Evolutionary conservation across 2,888 invertebrate genomes (phyloP).

Genomic region (Polydrusus cervinus): DNA sequence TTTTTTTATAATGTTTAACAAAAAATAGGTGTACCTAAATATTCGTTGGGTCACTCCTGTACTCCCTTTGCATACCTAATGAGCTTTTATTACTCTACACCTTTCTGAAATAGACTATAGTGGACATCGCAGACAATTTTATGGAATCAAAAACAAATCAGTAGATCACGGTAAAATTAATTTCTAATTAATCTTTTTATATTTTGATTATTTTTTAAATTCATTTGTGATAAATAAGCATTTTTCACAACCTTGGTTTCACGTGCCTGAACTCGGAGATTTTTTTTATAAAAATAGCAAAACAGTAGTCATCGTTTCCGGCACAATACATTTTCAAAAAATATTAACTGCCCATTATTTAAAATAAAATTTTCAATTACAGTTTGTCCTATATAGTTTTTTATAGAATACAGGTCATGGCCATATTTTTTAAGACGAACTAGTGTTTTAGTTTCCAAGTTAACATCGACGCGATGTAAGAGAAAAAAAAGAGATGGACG

Average conservation of each 20-base stretch:
- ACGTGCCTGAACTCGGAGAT: neutral
- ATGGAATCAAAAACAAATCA: too few relatives aligned
- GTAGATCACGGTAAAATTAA: too few relatives aligned
- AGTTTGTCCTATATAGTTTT: slow-evolving; percentile 20
- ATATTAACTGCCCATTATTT: slow-evolving; percentile 17
- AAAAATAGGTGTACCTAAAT: too few relatives aligned
- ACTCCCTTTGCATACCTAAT: too few relatives aligned
- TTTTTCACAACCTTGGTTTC: slow-evolving; percentile 12
- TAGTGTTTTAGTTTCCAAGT: neutral
- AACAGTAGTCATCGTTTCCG: slow-evolving; percentile 33
- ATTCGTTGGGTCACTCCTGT: too few relatives aligned
- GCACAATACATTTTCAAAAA: slow-evolving; percentile 23
- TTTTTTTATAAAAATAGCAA: slow-evolving; percentile 34
- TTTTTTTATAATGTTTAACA: too few relatives aligned
- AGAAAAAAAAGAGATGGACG: too few relatives aligned
- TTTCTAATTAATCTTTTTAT: neutral
- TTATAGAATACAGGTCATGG: slow-evolving; percentile 8
- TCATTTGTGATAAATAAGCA: neutral
- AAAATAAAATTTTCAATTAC: slow-evolving; percentile 17
- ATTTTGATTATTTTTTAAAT: neutral
- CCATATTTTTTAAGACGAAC: neutral
- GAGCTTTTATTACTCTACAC: too few relatives aligned
- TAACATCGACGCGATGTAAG: neutral
- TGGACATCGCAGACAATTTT: too few relatives aligned
- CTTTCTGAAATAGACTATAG: too few relatives aligned